These are phyloP conservation scores for Apantesis nais DNA, from an alignment of 2,888 invertebrate genomes.

Conservation along the genomic window DNA sequence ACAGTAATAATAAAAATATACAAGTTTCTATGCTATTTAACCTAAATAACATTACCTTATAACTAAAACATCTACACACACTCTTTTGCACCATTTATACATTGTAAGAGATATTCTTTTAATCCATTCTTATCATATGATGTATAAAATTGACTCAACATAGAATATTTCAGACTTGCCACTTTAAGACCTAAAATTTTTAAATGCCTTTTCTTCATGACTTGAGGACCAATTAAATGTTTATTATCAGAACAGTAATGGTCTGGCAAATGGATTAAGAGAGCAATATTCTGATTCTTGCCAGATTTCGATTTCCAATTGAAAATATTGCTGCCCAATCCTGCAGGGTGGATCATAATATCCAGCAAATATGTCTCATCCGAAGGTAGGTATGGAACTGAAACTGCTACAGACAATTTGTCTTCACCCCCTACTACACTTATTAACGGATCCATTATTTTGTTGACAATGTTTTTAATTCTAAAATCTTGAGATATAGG, in stretches of 20 bases:
- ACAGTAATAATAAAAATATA: slow-evolving; percentile 21
- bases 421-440: slow-evolving; percentile 75
- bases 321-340: slow-evolving; percentile 67
- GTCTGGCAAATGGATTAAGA: slow-evolving; percentile 88
- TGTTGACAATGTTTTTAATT: slow-evolving; percentile 79
- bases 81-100: slow-evolving; percentile 67
- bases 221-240: slow-evolving; percentile 87
- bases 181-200: slow-evolving; percentile 87
- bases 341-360: slow-evolving; percentile 83
- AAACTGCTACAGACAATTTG: slow-evolving; percentile 79
- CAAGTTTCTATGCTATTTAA: slow-evolving; percentile 16
- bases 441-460: slow-evolving; percentile 74
- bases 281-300: slow-evolving; percentile 80
- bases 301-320: slow-evolving; percentile 76
- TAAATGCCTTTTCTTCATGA: slow-evolving; percentile 87
- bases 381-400: slow-evolving; percentile 83
- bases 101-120: slow-evolving; percentile 80
- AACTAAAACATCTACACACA: slow-evolving; percentile 42
- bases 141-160: slow-evolving; percentile 77
- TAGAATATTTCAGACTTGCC: slow-evolving; percentile 84
- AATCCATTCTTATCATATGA: slow-evolving; percentile 77
- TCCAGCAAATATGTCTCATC: slow-evolving; percentile 87
- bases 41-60: slow-evolving; percentile 22
- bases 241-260: slow-evolving; percentile 86
- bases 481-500: slow-evolving; percentile 83